Evolutionary conservation across 2,113 vertebrate species (phyloP).

Genomic region (Pelmatolapia mariae): DNA sequence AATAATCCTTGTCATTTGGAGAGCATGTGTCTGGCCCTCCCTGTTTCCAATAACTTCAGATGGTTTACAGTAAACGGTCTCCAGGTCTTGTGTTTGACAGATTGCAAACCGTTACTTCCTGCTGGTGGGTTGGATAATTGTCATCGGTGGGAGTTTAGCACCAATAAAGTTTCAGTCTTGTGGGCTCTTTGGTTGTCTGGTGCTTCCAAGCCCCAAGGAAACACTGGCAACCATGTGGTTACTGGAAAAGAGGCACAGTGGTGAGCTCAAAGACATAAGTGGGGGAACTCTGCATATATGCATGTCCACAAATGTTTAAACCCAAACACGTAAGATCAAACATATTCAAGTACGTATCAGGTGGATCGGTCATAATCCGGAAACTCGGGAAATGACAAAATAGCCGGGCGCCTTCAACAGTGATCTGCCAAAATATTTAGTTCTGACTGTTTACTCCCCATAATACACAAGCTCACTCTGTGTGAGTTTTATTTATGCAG

Average conservation of each 20-base stretch:
- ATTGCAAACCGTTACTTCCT: slow-evolving; percentile 55
- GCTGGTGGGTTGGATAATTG: slow-evolving; percentile 50
- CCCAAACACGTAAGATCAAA: not conserved
- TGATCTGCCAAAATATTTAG: not conserved
- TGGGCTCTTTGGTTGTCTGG: slow-evolving; percentile 49
- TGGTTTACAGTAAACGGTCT: slow-evolving; percentile 51
- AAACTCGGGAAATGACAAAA: not conserved
- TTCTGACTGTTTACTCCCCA: not conserved
- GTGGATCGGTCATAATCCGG: not conserved
- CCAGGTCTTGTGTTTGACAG: slow-evolving; percentile 49
- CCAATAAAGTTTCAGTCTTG: slow-evolving; percentile 55
- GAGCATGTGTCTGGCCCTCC: slow-evolving; percentile 36
- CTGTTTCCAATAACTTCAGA: slow-evolving; percentile 20
- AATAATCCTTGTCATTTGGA: slow-evolving; percentile 57
- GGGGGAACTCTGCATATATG: not conserved
- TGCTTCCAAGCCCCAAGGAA: slow-evolving; percentile 15
- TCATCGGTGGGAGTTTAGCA: slow-evolving; percentile 57
- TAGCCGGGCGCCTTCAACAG: not conserved
- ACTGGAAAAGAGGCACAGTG: slow-evolving; percentile 22
- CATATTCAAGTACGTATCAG: not conserved
- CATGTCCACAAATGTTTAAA: not conserved
- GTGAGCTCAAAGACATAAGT: not conserved
- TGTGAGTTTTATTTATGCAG: not conserved
- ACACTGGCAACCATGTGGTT: slow-evolving; percentile 32
- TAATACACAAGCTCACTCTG: not conserved